Evolutionary conservation across 2,888 invertebrate species (phyloP).

Genomic region (Idaea biselata): DNA sequence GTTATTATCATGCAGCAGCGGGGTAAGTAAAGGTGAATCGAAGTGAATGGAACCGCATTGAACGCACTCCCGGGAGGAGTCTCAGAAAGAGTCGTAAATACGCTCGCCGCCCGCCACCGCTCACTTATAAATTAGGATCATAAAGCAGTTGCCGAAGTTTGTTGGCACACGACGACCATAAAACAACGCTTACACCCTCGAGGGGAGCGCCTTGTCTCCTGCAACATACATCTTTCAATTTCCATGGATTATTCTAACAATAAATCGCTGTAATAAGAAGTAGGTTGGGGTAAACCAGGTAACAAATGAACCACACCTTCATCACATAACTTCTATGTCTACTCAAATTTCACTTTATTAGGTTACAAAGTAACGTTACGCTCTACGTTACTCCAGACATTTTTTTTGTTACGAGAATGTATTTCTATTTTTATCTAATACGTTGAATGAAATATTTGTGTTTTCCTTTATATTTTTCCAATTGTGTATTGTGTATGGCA

Average conservation of each 20-base stretch:
- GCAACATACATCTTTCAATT: constrained; percentile 66
- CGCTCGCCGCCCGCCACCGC: constrained; percentile 58
- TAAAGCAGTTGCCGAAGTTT: constrained; percentile 79
- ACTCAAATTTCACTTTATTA: background rate
- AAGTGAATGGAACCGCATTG: constrained; percentile 34
- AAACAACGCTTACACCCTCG: constrained; percentile 69
- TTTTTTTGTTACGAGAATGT: too few species aligned
- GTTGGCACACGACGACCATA: constrained; percentile 76
- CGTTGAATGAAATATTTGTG: too few species aligned
- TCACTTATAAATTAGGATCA: constrained; percentile 81
- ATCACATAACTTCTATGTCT: background rate
- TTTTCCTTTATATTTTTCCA: too few species aligned
- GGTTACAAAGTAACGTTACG: too few species aligned
- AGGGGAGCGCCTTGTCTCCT: constrained; percentile 55
- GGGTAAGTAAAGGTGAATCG: constrained; percentile 19
- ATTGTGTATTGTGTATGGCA: too few species aligned
- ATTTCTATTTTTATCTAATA: too few species aligned
- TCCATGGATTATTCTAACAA: constrained; percentile 42
- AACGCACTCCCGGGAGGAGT: constrained; percentile 71
- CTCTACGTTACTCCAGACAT: too few species aligned
- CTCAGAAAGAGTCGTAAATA: constrained; percentile 75
- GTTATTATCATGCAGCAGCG: constrained; percentile 5
- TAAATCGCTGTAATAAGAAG: constrained; percentile 6
- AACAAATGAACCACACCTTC: background rate
- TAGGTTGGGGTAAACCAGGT: background rate